Percentiles rank a stretch among this genome's conserved stretches.
Conservation (phyloP, 2,888 invertebrate genomes). For the Noctua comes region DNA sequence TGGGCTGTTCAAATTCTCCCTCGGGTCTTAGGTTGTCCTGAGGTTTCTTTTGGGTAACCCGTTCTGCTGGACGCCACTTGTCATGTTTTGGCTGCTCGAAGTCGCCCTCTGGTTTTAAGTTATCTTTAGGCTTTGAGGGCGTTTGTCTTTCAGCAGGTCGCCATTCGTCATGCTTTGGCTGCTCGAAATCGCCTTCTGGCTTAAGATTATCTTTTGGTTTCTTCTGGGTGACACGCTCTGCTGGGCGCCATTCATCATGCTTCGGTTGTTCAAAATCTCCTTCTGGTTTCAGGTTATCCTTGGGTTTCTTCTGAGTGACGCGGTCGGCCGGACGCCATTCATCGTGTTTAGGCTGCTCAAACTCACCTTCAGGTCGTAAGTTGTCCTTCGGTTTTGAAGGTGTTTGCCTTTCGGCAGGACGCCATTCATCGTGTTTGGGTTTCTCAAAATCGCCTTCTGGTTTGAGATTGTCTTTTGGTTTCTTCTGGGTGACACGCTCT, state of each 20-base stretch:
- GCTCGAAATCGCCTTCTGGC: constrained; percentile 88
- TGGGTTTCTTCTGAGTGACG: constrained; percentile 66
- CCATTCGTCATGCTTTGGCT: constrained; percentile 83
- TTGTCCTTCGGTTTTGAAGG: constrained; percentile 71
- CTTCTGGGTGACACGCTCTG: no score
- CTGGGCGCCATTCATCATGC: constrained; percentile 65
- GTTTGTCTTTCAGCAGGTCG: constrained; percentile 86
- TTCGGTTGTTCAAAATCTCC: constrained; percentile 84
- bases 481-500: constrained; percentile 63
- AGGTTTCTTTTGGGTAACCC: constrained; percentile 16
- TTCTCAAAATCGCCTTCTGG: constrained; percentile 88
- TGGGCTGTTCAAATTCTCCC: constrained; percentile 48
- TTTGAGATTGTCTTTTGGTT: constrained; percentile 90
- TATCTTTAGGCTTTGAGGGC: no score
- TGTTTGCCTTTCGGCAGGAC: no score
- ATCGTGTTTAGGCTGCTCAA: constrained; percentile 23
- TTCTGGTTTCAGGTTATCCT: constrained; percentile 90
- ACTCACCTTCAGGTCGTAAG: constrained; percentile 24
- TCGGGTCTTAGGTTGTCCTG: constrained; percentile 40
- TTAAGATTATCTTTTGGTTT: constrained; percentile 48
- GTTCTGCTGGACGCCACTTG: constrained; percentile 74
- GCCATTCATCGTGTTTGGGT: no score
- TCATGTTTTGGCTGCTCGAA: constrained; percentile 80
- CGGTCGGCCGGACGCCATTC: constrained; percentile 29
- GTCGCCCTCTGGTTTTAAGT: constrained; percentile 82